Evolutionary conservation across 2,113 vertebrate genomes (phyloP), one percentile per base, ranked within the genome.

Genomic region (Microtus richardsoni): DNA sequence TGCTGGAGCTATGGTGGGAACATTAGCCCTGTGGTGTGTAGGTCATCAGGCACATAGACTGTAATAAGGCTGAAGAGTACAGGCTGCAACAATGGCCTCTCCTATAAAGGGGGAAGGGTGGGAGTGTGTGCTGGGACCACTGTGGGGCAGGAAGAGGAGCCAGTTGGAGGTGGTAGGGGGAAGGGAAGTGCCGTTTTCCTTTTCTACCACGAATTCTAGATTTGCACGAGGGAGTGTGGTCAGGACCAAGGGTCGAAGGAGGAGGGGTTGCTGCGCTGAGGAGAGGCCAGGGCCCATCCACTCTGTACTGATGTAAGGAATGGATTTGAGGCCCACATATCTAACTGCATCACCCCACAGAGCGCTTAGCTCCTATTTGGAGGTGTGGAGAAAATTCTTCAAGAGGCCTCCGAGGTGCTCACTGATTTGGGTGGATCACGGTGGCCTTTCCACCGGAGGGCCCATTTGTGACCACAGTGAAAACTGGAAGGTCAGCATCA

Each of bases 11-110:
- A 0, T 64, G 89, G 64, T 90, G 95, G 95, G 84, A 90, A 82
- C 12, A 0, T 75, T 93, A 96, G 97, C 96, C 97, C 96, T 97
- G 95, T 92, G 88, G 83, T 83, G 89, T 96, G 89, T 97, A 84
- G 93, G 52, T 95, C 95, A 75, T 97, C 95, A 98, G 97, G 97
- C 97, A 98, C 97, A 49, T 97, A 92, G 97, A 97, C 92, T 93
- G 82, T 95, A 91, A 95, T 97, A 97, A 97, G 97, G 97, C 97
- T 95, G 95, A 96, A 95, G 93, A 92, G 85, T 85, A 64, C 87
- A 73, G 91, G 90, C 95, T 96, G 93, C 60, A 13, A 5, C 28
- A 30, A 36, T 19, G 54, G 60, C 90, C 88, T 96, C 77, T 95
- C 95, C 93, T 83, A 21, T 26, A n/a, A 66, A 94, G 36, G 44